Conservation (phyloP, 2,113 vertebrate species). For the Pelodiscus sinensis region DNA sequence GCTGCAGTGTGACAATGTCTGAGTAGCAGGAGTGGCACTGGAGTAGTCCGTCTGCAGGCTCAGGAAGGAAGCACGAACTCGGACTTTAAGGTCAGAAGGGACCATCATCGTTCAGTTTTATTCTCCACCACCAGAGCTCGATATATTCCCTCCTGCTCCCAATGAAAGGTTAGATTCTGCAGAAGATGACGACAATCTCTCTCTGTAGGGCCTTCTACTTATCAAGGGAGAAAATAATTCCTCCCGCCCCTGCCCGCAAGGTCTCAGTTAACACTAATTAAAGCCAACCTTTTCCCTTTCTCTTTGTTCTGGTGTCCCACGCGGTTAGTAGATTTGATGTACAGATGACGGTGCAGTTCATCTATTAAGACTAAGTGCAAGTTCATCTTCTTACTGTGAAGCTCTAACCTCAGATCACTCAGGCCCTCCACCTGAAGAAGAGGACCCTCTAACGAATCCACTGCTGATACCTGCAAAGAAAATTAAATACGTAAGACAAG, state of each 20-base stretch:
- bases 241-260: accelerated
- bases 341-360: conserved; percentile 95
- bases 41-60: not conserved
- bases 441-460: conserved; percentile 92
- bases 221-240: accelerated
- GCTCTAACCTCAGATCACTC: conserved; percentile 93
- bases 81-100: not conserved
- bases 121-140: not conserved
- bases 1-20: not conserved
- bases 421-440: conserved; percentile 96
- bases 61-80: accelerated
- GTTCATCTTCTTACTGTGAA: conserved; percentile 98
- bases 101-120: not conserved
- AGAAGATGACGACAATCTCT: accelerated
- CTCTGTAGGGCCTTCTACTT: not conserved
- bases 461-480: conserved; percentile 88
- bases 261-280: accelerated
- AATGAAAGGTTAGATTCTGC: not conserved
- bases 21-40: accelerated
- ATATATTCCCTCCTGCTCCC: not conserved
- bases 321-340: conserved; percentile 95
- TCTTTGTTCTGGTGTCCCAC: conserved; percentile 87
- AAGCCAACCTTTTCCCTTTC: conserved; percentile 79
- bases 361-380: conserved; percentile 96
- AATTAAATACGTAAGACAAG: not conserved